These are phyloP conservation scores for Dipodomys ordii DNA, from an alignment of 2,113 vertebrate genomes.

Conservation along the genomic window DNA sequence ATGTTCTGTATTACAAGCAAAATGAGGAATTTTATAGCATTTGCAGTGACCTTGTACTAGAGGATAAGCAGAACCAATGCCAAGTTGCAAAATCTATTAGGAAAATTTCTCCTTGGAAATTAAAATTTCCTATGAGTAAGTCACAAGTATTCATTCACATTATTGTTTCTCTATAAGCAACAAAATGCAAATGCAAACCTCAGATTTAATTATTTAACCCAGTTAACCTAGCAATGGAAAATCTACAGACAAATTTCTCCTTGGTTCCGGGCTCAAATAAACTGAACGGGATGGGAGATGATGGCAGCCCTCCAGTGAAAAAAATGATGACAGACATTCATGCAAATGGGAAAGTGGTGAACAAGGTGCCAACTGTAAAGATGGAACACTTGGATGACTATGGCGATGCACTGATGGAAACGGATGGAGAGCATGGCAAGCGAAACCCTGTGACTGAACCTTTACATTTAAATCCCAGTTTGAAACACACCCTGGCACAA, in stretches of 20 bases:
- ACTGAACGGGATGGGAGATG: conserved; percentile 87
- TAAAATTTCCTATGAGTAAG: conserved; percentile 59
- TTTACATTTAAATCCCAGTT: conserved; percentile 95
- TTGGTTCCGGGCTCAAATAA: conserved; percentile 86
- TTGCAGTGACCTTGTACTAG: conserved; percentile 19
- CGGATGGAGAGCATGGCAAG: conserved; percentile 83
- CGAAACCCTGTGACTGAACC: conserved; percentile 88
- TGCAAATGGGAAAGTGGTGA: conserved; percentile 88
- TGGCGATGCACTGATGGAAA: conserved; percentile 86
- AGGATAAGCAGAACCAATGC: conserved; percentile 49
- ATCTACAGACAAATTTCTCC: conserved; percentile 89
- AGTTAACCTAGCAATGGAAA: conserved; percentile 90
- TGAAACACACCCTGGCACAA: conserved; percentile 98
- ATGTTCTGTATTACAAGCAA: conserved; percentile 68
- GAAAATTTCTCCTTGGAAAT: conserved; percentile 49
- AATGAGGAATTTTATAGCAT: conserved; percentile 62
- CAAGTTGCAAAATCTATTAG: conserved; percentile 37
- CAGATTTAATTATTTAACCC: conserved; percentile 75
- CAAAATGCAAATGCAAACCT: conserved; percentile 78
- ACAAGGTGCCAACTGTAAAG: conserved; percentile 93
- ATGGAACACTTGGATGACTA: conserved; percentile 92
- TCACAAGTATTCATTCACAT: conserved; percentile 32
- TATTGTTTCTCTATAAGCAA: conserved; percentile 9
- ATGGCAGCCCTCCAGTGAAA: conserved; percentile 94
- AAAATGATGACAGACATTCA: conserved; percentile 94